A percentile compares a stretch with the other conserved stretches of the same genome.
These are phyloP conservation scores for Oryzias javanicus DNA, from an alignment of 2,113 vertebrate genomes.

Conservation along the genomic window DNA sequence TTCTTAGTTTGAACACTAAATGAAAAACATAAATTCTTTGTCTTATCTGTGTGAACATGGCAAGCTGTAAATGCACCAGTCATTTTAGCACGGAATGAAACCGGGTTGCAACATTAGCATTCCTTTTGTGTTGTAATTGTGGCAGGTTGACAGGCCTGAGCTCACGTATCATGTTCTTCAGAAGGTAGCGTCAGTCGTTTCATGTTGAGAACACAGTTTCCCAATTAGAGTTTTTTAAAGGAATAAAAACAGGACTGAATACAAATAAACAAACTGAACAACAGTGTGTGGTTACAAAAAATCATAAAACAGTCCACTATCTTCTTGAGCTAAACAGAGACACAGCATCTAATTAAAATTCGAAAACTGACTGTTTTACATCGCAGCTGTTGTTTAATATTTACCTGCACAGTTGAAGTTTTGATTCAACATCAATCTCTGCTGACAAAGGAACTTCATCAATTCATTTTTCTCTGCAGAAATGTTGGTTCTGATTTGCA, in stretches of 20 bases:
- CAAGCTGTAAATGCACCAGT: background rate
- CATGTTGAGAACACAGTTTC: background rate
- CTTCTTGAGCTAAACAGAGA: background rate
- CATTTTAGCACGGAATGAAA: constrained; percentile 3
- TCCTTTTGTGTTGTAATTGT: constrained; percentile 1
- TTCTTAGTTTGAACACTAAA: background rate
- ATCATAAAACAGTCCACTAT: background rate
- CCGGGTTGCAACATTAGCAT: background rate
- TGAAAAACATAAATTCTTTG: background rate
- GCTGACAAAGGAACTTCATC: no score
- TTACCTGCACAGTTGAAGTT: background rate
- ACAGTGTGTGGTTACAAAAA: background rate
- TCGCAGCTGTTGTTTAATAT: background rate
- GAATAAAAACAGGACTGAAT: constrained; percentile 7
- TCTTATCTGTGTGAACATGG: background rate
- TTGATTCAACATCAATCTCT: background rate
- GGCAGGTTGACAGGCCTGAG: constrained; percentile 17
- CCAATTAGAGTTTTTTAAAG: background rate
- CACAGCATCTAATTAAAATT: background rate
- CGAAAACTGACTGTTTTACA: background rate
- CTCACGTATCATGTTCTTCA: constrained; percentile 9
- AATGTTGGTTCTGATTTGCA: no score
- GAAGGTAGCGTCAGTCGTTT: constrained; percentile 10
- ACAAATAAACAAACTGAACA: background rate
- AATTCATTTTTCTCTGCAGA: no score